phyloP scores from a whole-genome alignment of 2,113 vertebrate genomes.

The Jacana jacana region DNA sequence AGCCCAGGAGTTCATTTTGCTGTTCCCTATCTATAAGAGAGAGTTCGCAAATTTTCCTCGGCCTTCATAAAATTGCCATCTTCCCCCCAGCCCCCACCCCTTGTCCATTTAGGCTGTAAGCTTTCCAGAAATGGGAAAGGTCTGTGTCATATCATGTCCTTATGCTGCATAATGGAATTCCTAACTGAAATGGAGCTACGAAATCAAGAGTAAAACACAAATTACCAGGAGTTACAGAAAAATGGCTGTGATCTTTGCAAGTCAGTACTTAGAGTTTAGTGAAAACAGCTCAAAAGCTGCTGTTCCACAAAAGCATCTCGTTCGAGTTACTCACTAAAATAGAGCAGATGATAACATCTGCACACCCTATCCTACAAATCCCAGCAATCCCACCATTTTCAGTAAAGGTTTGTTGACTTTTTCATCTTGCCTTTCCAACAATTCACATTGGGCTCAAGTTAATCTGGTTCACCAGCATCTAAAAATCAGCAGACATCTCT shows the following conservation, averaged over 20 bases:
- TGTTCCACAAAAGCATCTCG: neutral
- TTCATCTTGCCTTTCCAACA: neutral
- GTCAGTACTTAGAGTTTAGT: neutral
- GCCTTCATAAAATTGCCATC: neutral
- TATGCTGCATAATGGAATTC: neutral
- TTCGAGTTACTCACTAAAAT: neutral
- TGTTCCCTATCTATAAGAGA: neutral
- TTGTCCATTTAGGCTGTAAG: neutral
- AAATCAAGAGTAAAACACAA: conserved; percentile 13
- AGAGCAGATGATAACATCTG: fast-evolving
- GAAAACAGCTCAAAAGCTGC: neutral
- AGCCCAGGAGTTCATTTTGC: neutral
- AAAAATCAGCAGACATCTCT: neutral
- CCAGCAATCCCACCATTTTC: neutral
- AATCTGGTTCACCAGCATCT: neutral
- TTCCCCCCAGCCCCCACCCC: neutral
- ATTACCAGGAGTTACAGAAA: neutral
- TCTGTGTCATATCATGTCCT: neutral
- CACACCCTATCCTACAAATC: neutral
- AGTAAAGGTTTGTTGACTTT: neutral
- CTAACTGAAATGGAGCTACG: neutral
- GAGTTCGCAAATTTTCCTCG: neutral
- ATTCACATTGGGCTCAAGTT: neutral
- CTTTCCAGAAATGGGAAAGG: neutral
- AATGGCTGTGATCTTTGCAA: neutral